Conservation (phyloP, 1,140 invertebrate genomes). For the Drosophila nigromelanica region DNA sequence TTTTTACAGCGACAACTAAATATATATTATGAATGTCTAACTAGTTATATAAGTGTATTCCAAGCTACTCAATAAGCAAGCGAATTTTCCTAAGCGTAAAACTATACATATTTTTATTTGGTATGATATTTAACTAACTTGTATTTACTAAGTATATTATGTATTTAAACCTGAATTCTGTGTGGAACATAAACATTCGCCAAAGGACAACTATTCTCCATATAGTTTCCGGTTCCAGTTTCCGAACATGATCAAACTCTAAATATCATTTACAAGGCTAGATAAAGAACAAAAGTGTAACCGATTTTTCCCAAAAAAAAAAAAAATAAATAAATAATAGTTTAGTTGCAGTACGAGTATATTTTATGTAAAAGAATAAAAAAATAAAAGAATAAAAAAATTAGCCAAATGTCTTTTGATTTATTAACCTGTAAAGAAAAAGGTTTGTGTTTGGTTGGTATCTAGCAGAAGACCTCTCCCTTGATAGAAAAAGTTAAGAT, state of each 20-base stretch:
- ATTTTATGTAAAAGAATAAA: conserved; percentile 7
- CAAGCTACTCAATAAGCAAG: conserved; percentile 44
- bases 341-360: conserved; percentile 1
- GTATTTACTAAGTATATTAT: conserved; percentile 23
- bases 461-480: too few relatives aligned
- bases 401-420: not conserved
- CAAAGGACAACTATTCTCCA: conserved; percentile 45
- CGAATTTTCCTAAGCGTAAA: conserved; percentile 41
- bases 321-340: conserved; percentile 1
- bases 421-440: not conserved
- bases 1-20: conserved; percentile 8
- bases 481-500: too few relatives aligned
- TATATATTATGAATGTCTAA: conserved; percentile 6
- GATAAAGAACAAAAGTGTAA: not conserved
- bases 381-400: conserved; percentile 1
- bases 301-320: conserved; percentile 5
- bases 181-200: conserved; percentile 53
- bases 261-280: conserved; percentile 49
- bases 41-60: conserved; percentile 46
- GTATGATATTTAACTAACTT: conserved; percentile 25
- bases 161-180: conserved; percentile 1
- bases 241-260: conserved; percentile 34
- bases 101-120: conserved; percentile 17
- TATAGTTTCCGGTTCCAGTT: conserved; percentile 43
- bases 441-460: too few relatives aligned